A percentile compares a stretch with the other conserved stretches of the same genome.
phyloP scores from a whole-genome alignment of 2,888 invertebrate species.

The Brachynemurus nebulosus region DNA sequence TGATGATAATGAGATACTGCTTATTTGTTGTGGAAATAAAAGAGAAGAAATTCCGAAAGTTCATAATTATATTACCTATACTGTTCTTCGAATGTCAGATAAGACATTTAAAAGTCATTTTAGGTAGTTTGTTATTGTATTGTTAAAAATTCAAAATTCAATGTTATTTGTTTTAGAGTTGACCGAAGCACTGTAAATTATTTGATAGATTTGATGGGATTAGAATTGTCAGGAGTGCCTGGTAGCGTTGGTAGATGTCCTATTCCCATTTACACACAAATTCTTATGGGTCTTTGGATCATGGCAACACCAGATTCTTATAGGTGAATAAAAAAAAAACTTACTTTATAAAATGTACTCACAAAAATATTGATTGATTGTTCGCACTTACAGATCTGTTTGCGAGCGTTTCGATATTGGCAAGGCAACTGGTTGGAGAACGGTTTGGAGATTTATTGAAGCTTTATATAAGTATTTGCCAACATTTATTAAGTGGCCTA shows the following conservation, averaged over 20 bases:
- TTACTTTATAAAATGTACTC: background rate
- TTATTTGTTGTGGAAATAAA: background rate
- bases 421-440: slow-evolving; percentile 15
- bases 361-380: background rate
- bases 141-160: background rate
- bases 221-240: slow-evolving; percentile 5
- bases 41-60: background rate
- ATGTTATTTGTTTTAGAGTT: slow-evolving; percentile 10
- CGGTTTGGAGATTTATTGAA: slow-evolving; percentile 14
- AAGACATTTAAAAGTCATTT: slow-evolving; percentile 4
- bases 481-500: slow-evolving; percentile 18
- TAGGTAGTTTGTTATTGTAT: slow-evolving; percentile 3
- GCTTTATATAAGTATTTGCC: slow-evolving; percentile 12
- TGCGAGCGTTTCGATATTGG: slow-evolving; percentile 18
- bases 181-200: slow-evolving; percentile 11
- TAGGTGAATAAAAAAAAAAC: slow-evolving; percentile 7
- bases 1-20: background rate
- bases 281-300: slow-evolving; percentile 13
- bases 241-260: slow-evolving; percentile 10
- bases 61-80: background rate
- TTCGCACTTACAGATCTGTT: slow-evolving; percentile 15
- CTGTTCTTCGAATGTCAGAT: slow-evolving; percentile 2
- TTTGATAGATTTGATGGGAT: slow-evolving; percentile 12
- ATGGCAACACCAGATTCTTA: slow-evolving; percentile 16
- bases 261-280: slow-evolving; percentile 11